Conservation (phyloP, 1,140 invertebrate genomes). For the Riptortus pedestris region DNA sequence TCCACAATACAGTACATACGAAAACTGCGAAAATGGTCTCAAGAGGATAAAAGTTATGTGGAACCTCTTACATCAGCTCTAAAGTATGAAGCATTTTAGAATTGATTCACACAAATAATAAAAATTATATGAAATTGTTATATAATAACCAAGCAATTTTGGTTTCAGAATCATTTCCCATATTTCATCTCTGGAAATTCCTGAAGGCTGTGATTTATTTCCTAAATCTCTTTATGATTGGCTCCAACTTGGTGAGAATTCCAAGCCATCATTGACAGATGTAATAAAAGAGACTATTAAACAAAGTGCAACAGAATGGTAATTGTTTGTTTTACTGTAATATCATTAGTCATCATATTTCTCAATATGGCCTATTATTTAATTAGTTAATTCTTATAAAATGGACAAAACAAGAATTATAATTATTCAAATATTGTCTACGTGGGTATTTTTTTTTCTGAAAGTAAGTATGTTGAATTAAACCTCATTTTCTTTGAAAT, state of each 20-base stretch:
- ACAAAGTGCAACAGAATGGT: slow-evolving; percentile 63
- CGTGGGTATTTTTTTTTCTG: too few relatives aligned
- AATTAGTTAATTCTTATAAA: too few relatives aligned
- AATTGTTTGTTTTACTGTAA: slow-evolving; percentile 22
- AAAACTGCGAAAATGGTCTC: slow-evolving; percentile 58
- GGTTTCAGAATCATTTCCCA: slow-evolving; percentile 48
- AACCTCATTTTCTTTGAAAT: too few relatives aligned
- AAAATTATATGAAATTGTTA: slow-evolving; percentile 8
- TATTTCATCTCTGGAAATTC: slow-evolving; percentile 45
- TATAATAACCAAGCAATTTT: slow-evolving; percentile 21
- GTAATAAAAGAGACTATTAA: slow-evolving; percentile 54
- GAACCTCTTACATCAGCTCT: slow-evolving; percentile 57
- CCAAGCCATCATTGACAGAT: slow-evolving; percentile 41
- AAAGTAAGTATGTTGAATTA: too few relatives aligned
- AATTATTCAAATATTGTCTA: too few relatives aligned
- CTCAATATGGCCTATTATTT: too few relatives aligned
- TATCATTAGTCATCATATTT: too few relatives aligned
- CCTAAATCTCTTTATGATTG: slow-evolving; percentile 53
- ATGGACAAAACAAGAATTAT: too few relatives aligned
- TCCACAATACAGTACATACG: slow-evolving; percentile 61
- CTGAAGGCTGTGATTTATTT: slow-evolving; percentile 53
- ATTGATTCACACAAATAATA: slow-evolving; percentile 1
- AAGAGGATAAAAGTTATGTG: slow-evolving; percentile 56
- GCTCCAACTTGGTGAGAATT: slow-evolving; percentile 40
- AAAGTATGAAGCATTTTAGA: slow-evolving; percentile 35